Evolutionary conservation across 1,140 invertebrate species (phyloP).

Genomic region (Trigoniulus corallinus): DNA sequence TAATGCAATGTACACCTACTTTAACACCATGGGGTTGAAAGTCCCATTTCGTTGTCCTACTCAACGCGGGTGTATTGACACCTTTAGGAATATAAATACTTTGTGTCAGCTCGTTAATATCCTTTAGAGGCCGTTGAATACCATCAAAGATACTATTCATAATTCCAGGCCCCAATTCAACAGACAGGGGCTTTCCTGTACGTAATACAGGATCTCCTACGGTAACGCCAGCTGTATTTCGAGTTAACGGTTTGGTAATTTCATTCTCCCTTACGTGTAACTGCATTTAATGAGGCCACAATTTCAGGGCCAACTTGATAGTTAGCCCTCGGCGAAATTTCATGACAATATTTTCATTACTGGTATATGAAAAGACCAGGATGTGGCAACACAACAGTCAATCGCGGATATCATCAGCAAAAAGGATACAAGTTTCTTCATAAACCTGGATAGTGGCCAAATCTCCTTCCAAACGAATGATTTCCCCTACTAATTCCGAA

Average conservation of each 20-base stretch:
- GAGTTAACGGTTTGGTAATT: neutral
- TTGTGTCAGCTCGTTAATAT: constrained; percentile 81
- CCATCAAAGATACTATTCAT: constrained; percentile 98
- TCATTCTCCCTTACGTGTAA: no score
- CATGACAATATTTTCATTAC: no score
- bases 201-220: constrained; percentile 96
- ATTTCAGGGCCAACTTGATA: no score
- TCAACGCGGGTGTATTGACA: constrained; percentile 80
- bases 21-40: constrained; percentile 78
- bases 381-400: no score
- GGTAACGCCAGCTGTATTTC: constrained; percentile 65
- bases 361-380: no score
- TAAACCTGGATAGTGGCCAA: constrained; percentile 99
- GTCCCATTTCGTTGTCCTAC: constrained; percentile 73
- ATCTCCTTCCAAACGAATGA: constrained; percentile 97
- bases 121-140: constrained; percentile 94
- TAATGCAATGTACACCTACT: constrained; percentile 28
- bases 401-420: no score
- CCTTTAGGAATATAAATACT: constrained; percentile 99
- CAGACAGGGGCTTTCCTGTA: constrained; percentile 94
- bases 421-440: constrained; percentile 77
- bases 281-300: no score
- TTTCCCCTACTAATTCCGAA: constrained; percentile 94
- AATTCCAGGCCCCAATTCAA: constrained; percentile 98
- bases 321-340: no score